Percentiles rank a stretch among this genome's conserved stretches.
Conservation (phyloP, 1,140 invertebrate genomes). For the Drosophila neocordata region DNA sequence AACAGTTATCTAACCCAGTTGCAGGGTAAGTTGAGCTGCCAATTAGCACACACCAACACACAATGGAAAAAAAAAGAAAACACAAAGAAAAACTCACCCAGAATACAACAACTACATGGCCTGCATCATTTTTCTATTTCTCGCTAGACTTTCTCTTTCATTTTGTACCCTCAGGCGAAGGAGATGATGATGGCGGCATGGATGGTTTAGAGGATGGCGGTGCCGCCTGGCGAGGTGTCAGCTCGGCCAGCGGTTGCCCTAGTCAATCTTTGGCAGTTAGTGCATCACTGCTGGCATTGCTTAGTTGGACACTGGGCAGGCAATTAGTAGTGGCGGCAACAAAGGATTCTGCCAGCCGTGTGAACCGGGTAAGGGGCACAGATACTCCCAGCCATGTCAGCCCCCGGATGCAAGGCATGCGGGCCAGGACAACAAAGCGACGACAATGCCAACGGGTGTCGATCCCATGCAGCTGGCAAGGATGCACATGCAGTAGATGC, state of each 20-base stretch:
- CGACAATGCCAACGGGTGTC: constrained; percentile 54
- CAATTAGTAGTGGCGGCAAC: constrained; percentile 69
- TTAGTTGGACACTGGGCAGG: constrained; percentile 65
- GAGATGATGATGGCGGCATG: constrained; percentile 62
- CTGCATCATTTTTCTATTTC: constrained; percentile 72
- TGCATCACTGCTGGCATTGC: constrained; percentile 57
- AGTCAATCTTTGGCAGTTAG: constrained; percentile 41
- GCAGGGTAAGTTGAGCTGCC: constrained; percentile 72
- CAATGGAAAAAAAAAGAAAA: constrained; percentile 1
- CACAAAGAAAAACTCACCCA: constrained; percentile 18
- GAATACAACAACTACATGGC: constrained; percentile 51
- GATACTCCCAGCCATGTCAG: constrained; percentile 1
- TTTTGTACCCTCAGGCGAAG: constrained; percentile 78
- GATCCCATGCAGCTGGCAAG: constrained; percentile 38
- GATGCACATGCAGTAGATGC: constrained; percentile 51
- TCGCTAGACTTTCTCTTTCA: constrained; percentile 74
- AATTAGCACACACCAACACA: constrained; percentile 55
- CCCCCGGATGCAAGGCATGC: constrained; percentile 35
- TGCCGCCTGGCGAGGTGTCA: constrained; percentile 65
- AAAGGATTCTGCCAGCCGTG: constrained; percentile 12
- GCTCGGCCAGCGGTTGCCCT: constrained; percentile 29
- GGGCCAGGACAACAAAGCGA: constrained; percentile 37
- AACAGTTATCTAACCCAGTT: constrained; percentile 81
- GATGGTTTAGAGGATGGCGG: constrained; percentile 68
- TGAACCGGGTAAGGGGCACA: neutral